These are phyloP conservation scores for Argya squamiceps DNA, from an alignment of 2,797 vertebrate species.

Conservation along the genomic window DNA sequence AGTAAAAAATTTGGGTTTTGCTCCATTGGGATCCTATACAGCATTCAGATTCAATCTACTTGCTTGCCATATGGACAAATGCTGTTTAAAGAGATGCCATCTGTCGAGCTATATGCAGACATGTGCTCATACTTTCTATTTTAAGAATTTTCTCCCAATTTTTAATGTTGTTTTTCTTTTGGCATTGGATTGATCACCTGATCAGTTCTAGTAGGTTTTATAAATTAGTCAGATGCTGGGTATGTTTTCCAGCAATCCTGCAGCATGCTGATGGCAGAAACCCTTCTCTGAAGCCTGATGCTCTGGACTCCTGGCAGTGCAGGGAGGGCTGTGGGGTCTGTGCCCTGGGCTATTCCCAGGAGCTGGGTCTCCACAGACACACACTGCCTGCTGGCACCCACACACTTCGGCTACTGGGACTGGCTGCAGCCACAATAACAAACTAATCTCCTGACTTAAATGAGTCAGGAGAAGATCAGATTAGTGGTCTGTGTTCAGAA, in stretches of 20 bases:
- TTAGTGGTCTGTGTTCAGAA: background rate
- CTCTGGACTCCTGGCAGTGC: background rate
- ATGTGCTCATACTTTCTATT: slow-evolving; percentile 48
- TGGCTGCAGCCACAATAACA: accelerated
- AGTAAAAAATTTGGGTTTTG: background rate
- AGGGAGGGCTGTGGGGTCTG: background rate
- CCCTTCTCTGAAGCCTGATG: background rate
- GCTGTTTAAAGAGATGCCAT: slow-evolving; percentile 33
- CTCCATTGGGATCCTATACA: slow-evolving; percentile 27
- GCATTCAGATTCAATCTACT: background rate
- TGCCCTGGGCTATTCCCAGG: accelerated
- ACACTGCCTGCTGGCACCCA: background rate
- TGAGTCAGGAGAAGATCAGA: background rate
- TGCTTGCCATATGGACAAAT: slow-evolving; percentile 32
- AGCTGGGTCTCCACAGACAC: background rate
- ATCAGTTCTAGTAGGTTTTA: slow-evolving; percentile 35
- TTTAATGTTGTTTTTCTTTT: slow-evolving; percentile 21
- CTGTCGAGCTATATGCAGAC: slow-evolving; percentile 23
- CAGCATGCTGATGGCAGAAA: background rate
- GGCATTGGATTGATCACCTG: background rate
- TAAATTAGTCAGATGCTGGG: slow-evolving; percentile 1
- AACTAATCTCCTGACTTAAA: background rate
- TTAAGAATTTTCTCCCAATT: slow-evolving; percentile 13
- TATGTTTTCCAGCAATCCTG: background rate
- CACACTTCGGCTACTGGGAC: accelerated